A percentile compares a stretch with the other conserved stretches of the same genome.
phyloP scores from a whole-genome alignment of 2,113 vertebrate genomes.

The Sciurus niger region DNA sequence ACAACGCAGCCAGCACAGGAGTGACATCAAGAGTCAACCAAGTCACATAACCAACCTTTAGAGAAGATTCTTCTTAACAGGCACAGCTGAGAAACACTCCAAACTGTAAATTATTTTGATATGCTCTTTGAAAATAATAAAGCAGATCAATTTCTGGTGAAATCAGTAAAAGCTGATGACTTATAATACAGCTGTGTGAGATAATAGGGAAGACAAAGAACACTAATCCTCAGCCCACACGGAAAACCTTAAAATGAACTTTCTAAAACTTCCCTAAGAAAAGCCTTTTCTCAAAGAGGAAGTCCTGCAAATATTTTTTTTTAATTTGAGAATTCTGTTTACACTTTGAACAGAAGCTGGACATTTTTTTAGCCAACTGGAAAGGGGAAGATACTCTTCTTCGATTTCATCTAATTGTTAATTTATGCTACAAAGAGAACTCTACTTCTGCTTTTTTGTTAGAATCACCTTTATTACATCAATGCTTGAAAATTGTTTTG shows the following conservation, averaged over 20 bases:
- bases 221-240: background rate
- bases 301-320: background rate
- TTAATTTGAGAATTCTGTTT: background rate
- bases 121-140: background rate
- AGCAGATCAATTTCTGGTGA: background rate
- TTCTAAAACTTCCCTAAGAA: background rate
- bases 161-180: slow-evolving; percentile 27
- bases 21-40: background rate
- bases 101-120: background rate
- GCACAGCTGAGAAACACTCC: background rate
- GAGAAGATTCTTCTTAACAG: background rate
- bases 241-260: background rate
- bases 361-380: background rate
- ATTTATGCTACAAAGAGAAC: background rate
- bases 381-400: slow-evolving; percentile 1
- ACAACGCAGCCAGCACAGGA: background rate
- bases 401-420: slow-evolving; percentile 32
- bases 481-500: slow-evolving; percentile 39
- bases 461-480: background rate
- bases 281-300: background rate
- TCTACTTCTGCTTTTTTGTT: background rate
- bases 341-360: background rate
- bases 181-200: background rate
- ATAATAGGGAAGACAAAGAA: background rate
- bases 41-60: background rate